Evolutionary conservation across 2,888 invertebrate species (phyloP), one percentile per base, ranked within the genome.

Genomic region (Calameuta pallipes): DNA sequence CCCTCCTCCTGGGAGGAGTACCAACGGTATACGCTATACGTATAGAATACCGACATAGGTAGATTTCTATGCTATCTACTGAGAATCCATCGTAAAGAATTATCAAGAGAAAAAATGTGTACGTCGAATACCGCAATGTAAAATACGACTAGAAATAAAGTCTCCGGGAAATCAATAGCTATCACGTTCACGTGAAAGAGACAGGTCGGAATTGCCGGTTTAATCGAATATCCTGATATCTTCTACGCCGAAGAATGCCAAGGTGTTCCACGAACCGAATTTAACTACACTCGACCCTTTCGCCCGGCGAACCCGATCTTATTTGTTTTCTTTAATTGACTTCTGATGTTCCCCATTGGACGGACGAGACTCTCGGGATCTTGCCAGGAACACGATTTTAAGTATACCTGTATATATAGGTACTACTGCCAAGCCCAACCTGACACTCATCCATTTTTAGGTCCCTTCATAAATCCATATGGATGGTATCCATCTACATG

Each of bases 321-420:
- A 78, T 78, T 75, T 78, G 78, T 75, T 75, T 75, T 74, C 78
- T 78, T 78, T 78, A 78, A 78, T 78, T 78, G 78, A 75, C 75
- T 78, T 78, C 75, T 70, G 78, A 75, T 78, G 78, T 78, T 78
- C 69, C 75, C 56, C 56, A 56, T 56, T 23, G 56, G 56, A 56
- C 23, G 56, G 23, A 56, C 56, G 56, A 56, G 56, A 23, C 56
- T 23, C 56, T 56, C 56, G 23, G 23, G 56, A 56, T 23, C 56
- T 56, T 56, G 56, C 56, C 23, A 56, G 56, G 56, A 56, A 56
- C 56, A 56, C 56, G 56, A 23, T 56, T 56, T 56, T 56, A 23
- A 23, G 56, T 56, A 56, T 56, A 56, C 23, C 23, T 56, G 56
- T 56, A 23, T 56, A 56, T 56, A 56, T 23, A 56, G 9, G 56